Conservation (phyloP, 2,113 vertebrate species). For the Ivindomyrus marchei region DNA sequence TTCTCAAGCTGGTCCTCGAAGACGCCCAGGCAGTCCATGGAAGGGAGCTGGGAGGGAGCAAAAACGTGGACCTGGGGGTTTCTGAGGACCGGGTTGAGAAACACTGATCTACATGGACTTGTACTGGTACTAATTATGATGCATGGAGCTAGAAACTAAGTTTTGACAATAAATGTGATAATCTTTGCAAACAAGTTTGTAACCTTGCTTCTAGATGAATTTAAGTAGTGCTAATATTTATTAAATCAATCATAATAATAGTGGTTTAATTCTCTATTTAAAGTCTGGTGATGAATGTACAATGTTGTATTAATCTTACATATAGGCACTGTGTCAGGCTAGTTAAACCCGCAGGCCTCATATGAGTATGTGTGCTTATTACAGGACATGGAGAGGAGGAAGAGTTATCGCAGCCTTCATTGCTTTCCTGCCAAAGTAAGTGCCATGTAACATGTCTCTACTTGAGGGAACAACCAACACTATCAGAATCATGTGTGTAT, state of each 20-base stretch:
- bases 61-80: background rate
- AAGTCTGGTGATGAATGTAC: background rate
- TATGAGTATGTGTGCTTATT: conserved; percentile 20
- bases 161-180: background rate
- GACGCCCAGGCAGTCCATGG: background rate
- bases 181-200: background rate
- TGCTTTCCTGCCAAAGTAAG: conserved; percentile 60
- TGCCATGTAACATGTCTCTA: background rate
- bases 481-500: conserved; percentile 14
- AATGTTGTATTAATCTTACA: background rate
- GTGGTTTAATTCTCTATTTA: background rate
- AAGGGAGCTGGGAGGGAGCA: background rate
- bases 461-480: background rate
- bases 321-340: background rate
- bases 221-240: background rate
- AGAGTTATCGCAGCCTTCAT: conserved; percentile 59
- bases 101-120: background rate
- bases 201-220: background rate
- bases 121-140: background rate
- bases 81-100: background rate
- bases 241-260: background rate
- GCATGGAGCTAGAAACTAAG: background rate
- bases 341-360: background rate
- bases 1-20: background rate
- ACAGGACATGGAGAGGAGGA: conserved; percentile 68